These are phyloP conservation scores for Nycticryphes semicollaris DNA, from an alignment of 2,113 vertebrate genomes.

Conservation along the genomic window DNA sequence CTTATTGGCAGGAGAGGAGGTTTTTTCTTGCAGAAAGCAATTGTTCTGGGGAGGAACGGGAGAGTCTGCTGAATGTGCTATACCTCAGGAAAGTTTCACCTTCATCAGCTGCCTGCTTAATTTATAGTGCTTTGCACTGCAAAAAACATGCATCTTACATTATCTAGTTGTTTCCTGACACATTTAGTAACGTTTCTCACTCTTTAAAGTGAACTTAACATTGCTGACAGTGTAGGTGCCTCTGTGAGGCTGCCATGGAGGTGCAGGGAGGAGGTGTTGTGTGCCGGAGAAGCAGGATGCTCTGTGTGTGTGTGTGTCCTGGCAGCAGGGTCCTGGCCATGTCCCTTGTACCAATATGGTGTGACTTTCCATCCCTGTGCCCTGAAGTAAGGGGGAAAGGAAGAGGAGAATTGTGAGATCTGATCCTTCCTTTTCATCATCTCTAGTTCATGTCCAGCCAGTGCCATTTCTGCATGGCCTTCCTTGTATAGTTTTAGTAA, in stretches of 20 bases:
- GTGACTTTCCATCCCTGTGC: background rate
- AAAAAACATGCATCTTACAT: constrained; percentile 59
- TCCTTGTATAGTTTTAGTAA: background rate
- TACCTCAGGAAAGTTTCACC: constrained; percentile 45
- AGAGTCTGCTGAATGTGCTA: constrained; percentile 46
- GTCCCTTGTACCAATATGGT: background rate
- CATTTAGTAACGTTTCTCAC: constrained; percentile 70
- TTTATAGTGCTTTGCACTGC: constrained; percentile 64
- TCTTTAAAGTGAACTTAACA: constrained; percentile 62
- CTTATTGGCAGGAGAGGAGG: background rate
- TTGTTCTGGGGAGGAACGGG: constrained; percentile 10
- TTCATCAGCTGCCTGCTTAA: constrained; percentile 65
- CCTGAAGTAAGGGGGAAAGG: background rate
- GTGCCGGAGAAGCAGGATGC: background rate
- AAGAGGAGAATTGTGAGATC: no score
- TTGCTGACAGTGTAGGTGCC: constrained; percentile 69
- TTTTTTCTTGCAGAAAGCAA: background rate
- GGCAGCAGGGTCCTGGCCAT: background rate
- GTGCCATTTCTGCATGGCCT: background rate
- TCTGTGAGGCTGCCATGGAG: constrained; percentile 52
- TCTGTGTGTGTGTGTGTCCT: background rate
- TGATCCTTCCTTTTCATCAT: background rate
- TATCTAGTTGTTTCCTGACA: constrained; percentile 72
- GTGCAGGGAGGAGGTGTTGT: background rate
- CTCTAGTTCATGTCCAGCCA: background rate